Evolutionary conservation across 1,140 invertebrate genomes (phyloP).

Genomic region (Calephelis virginiensis): DNA sequence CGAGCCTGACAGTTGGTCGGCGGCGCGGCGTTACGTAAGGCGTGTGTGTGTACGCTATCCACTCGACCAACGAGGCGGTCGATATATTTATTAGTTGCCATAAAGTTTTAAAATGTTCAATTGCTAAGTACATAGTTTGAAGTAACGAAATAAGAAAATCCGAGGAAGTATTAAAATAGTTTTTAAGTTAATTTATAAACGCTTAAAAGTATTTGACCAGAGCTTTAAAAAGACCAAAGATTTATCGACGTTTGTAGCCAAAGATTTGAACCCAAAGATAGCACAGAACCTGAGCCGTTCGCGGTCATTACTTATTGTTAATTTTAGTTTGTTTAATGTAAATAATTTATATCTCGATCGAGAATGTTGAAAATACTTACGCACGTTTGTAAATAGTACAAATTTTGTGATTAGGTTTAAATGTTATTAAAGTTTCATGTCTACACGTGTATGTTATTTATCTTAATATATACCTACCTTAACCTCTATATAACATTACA

Average conservation of each 20-base stretch:
- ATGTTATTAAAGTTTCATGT: constrained; percentile 38
- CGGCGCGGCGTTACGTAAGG: too few relatives aligned
- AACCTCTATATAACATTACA: constrained; percentile 15
- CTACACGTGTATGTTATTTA: too few relatives aligned
- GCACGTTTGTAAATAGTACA: constrained; percentile 72
- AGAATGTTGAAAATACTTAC: constrained; percentile 55
- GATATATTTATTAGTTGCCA: too few relatives aligned
- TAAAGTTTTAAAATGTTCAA: too few relatives aligned
- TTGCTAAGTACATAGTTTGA: too few relatives aligned
- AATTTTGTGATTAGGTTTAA: constrained; percentile 49
- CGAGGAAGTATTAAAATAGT: too few relatives aligned
- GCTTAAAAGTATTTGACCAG: constrained; percentile 7
- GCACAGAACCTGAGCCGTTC: constrained; percentile 2
- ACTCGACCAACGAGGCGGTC: too few relatives aligned
- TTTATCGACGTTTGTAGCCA: constrained; percentile 10
- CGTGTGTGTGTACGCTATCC: too few relatives aligned
- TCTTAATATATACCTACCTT: too few relatives aligned
- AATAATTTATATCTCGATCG: constrained; percentile 54
- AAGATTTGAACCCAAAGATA: constrained; percentile 38
- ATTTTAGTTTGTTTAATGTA: constrained; percentile 53
- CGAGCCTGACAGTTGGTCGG: too few relatives aligned
- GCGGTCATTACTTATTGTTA: constrained; percentile 35
- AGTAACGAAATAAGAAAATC: too few relatives aligned
- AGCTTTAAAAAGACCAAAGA: constrained; percentile 42
- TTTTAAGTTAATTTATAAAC: not conserved